Evolutionary conservation across 1,140 invertebrate species (phyloP), one percentile per base, ranked within the genome.

Genomic region (Rhizoglyphus robini): DNA sequence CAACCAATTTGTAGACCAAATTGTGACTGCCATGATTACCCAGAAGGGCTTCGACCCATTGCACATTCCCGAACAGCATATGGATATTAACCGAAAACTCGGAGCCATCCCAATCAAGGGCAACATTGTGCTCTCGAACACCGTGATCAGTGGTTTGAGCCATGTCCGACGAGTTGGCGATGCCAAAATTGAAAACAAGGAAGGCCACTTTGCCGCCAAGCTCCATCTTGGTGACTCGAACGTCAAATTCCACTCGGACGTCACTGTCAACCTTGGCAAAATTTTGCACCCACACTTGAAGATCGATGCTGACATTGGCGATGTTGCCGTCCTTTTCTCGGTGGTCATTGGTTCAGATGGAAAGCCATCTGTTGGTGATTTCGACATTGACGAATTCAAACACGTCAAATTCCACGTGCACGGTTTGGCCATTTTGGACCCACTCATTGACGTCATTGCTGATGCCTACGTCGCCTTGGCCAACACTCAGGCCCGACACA

Each of bases 371-470:
- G 11, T 64, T 20, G 30, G n/a, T 5, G 51, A 64, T 15, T 64
- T 64, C 31, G 18, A 64, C 8, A 51, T 64, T 30, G 63, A 64
- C 20, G 63, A 64, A 36, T 51, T 64, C 8, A 51, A 64, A 64
- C 46, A 51, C 20, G 41, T 48, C 29, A 51, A 51, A 51, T 8
- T 64, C 25, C 46, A 64, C 29, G 63, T 64, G 1, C 41, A 64
- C n/a, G 63, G 63, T 49, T 36, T 64, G 4, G 2, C 18, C n/a
- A 1, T 3, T 20, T 38, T 64, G 41, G 63, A 64, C 41, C 54
- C 25, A 4, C 11, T 64, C n/a, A 38, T 64, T 25, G 47, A 64
- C 27, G 15, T 64, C 11, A 4, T 64, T 1, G 63, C 29, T 13
- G 63, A 64, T 31, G 63, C 41, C 20, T 49, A 25, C 27, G 18